Evolutionary conservation across 2,888 invertebrate species (phyloP).

Genomic region (Drosophila macrospina): DNA sequence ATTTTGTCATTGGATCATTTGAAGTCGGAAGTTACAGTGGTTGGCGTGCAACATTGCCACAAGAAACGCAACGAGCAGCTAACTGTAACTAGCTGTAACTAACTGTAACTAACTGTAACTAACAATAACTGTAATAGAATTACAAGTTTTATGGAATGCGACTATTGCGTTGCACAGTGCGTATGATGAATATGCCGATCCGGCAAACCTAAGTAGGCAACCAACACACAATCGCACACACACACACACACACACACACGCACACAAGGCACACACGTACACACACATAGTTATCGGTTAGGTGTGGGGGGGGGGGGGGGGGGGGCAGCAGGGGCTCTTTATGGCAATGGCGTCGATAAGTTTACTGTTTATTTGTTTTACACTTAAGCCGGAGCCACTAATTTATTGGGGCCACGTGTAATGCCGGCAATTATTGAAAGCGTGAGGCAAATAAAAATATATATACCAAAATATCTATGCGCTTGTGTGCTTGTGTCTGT

Average conservation of each 20-base stretch:
- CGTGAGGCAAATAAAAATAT: conserved; percentile 81
- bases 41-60: conserved; percentile 1
- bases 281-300: neutral
- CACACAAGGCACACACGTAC: too few species aligned
- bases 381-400: conserved; percentile 65
- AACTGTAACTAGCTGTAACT: conserved; percentile 34
- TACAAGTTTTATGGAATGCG: conserved; percentile 28
- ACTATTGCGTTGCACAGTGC: conserved; percentile 28
- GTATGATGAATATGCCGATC: conserved; percentile 55
- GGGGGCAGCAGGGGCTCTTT: conserved; percentile 14
- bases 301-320: neutral
- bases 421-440: conserved; percentile 79
- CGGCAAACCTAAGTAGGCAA: conserved; percentile 5
- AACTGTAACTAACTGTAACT: conserved; percentile 31
- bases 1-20: conserved; percentile 31
- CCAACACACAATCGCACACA: conserved; percentile 10
- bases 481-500: conserved; percentile 3
- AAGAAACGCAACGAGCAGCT: conserved; percentile 26
- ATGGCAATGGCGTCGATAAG: conserved; percentile 49
- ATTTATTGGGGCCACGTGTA: conserved; percentile 79
- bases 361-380: conserved; percentile 66
- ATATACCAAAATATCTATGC: conserved; percentile 56
- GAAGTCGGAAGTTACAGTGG: conserved; percentile 1
- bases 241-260: neutral
- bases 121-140: too few species aligned